Conservation (phyloP, 2,888 invertebrate species). For the Heliconius cydno region DNA sequence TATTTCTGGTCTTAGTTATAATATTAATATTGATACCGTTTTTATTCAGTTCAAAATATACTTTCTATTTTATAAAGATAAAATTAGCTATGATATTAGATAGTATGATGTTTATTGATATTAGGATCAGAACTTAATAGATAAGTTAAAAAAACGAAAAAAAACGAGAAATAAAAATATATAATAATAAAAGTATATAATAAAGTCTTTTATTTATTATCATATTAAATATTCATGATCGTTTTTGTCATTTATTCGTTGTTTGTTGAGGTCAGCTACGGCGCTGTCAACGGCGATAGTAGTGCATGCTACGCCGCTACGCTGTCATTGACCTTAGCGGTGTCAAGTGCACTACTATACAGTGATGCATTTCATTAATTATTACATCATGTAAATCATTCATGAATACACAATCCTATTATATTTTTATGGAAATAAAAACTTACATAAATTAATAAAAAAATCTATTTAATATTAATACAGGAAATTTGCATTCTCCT, state of each 20-base stretch:
- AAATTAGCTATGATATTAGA: no score
- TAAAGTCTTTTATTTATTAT: neutral
- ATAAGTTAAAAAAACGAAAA: neutral
- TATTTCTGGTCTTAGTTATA: neutral
- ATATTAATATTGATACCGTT: neutral
- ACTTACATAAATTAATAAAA: no score
- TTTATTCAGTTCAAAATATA: neutral
- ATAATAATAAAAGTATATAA: neutral
- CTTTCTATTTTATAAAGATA: neutral
- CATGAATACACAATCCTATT: neutral
- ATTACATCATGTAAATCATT: slow-evolving; percentile 35
- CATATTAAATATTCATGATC: neutral
- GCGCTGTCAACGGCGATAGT: slow-evolving; percentile 26
- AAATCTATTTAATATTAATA: no score
- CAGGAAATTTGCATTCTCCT: no score
- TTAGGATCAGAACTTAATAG: no score
- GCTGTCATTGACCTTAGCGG: slow-evolving; percentile 68
- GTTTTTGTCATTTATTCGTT: neutral
- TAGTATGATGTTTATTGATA: no score
- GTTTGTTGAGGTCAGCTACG: slow-evolving; percentile 31
- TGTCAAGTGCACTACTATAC: slow-evolving; percentile 70
- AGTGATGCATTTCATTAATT: slow-evolving; percentile 53
- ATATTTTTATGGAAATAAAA: neutral
- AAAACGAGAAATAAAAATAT: neutral
- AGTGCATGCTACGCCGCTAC: slow-evolving; percentile 54